phyloP scores from a whole-genome alignment of 2,888 invertebrate species.

The Alviniconcha strummeri region DNA sequence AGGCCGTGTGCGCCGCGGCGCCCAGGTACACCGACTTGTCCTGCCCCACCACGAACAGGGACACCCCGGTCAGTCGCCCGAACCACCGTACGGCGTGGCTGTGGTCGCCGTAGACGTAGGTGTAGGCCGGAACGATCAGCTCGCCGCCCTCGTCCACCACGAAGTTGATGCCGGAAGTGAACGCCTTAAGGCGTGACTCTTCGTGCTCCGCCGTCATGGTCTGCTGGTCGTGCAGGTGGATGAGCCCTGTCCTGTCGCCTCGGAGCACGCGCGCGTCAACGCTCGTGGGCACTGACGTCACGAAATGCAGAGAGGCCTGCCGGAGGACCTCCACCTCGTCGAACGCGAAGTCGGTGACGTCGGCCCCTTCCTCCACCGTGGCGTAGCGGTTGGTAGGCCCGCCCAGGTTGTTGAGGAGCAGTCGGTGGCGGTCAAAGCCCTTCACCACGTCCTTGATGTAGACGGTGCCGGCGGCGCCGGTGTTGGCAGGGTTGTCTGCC shows the following conservation, averaged over 20 bases:
- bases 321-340: slow-evolving; percentile 57
- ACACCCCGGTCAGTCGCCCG: slow-evolving; percentile 55
- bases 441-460: slow-evolving; percentile 54
- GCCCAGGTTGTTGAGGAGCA: slow-evolving; percentile 53
- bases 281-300: slow-evolving; percentile 36
- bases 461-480: slow-evolving; percentile 57
- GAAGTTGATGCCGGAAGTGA: slow-evolving; percentile 56
- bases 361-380: slow-evolving; percentile 48
- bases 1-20: slow-evolving; percentile 51
- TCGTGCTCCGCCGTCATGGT: slow-evolving; percentile 48
- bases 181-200: slow-evolving; percentile 49
- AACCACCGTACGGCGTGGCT: slow-evolving; percentile 48
- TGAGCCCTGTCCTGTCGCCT: slow-evolving; percentile 56
- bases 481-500: slow-evolving; percentile 38
- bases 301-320: slow-evolving; percentile 53
- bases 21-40: slow-evolving; percentile 47
- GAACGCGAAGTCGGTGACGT: slow-evolving; percentile 44
- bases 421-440: slow-evolving; percentile 44
- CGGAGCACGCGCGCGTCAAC: slow-evolving; percentile 46
- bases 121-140: slow-evolving; percentile 50
- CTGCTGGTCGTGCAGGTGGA: slow-evolving; percentile 53
- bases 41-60: slow-evolving; percentile 51
- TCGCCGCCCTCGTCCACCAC: slow-evolving; percentile 50
- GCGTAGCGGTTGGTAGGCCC: slow-evolving; percentile 53
- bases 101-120: slow-evolving; percentile 57